Base-by-base conservation (phyloP, 2,888 invertebrate genomes). In the Ganaspis brasiliensis region DNA sequence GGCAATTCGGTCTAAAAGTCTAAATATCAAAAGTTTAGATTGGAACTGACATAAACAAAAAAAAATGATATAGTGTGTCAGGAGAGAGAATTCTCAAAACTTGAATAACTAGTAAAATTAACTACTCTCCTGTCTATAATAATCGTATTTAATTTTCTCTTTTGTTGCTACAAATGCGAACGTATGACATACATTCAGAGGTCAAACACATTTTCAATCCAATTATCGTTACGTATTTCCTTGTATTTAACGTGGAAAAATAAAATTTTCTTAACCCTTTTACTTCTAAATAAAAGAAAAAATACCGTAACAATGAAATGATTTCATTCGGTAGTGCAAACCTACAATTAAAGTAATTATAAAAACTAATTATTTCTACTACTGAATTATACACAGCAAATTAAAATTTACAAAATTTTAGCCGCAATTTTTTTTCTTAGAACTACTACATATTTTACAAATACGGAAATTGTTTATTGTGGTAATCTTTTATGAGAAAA, bases 181-280 rank as follows among this genome's bases (percentile, higher is more conserved):
- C 16, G 5, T 16, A 49, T 16, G 49, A 14, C n/a, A 49, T 16
- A 6, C 52, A 52, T 16, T 45, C 16, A 49, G 12, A 19, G 52
- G 52, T 52, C 52, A 52, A 19, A 19, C 52, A 52, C 16, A 52
- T 19, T 52, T 52, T 52, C 16, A 19, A 52, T 6, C 16, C 19
- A 52, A 52, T 52, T 52, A 52, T 19, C 8, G 19, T 52, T 52
- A 52, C 52, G 52, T 52, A 52, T 52, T 52, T 52, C 52, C 52
- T 52, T 16, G 9, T 52, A 9, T 52, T 52, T 16, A 52, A 16
- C 16, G 4, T 4, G 16, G 19, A 52, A 52, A 52, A 52, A 16
- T 16, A 52, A 19, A 19, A 19, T 52, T 19, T 19, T 19, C 9
- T 19, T 19, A 52, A 52, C 8, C 52, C 52, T n/a, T 52, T 19